Evolutionary conservation across 2,888 invertebrate species (phyloP), one percentile per base, ranked within the genome.

Genomic region (Spialia ferax): DNA sequence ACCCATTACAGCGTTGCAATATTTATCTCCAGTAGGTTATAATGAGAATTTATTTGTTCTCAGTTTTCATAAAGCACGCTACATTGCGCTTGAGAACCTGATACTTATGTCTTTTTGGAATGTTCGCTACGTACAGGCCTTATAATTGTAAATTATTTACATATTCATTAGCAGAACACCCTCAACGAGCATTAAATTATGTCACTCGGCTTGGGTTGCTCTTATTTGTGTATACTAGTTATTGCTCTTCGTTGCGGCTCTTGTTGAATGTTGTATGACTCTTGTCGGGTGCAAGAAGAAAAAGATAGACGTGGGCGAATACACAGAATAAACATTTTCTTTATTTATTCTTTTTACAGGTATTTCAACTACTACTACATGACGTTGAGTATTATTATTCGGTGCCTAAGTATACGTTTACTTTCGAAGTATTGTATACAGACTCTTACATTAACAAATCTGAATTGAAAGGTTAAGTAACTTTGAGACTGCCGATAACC

Each of bases 21-120:
- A 85, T 87, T 88, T 86, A 86, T 87, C 84, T 86, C 82, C 82
- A 84, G 83, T 81, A 82, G 79, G 79, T 78, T 79, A 82, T 87
- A 89, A 88, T 87, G 85, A 88, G 84, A 88, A 89, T 89, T 88
- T 90, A 88, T 89, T 83, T 86, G 83, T 85, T 81, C 83, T 79
- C 84, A 80, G 85, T 88, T 89, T 87, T 87, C 86, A 87, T 87
- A 87, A 87, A 86, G 83, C 82, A 80, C 79, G 76, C 77, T 74
- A 80, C 77, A 76, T 76, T 80, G 76, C 79, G 79, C 78, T 77
- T 76, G 78, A 77, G 79, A 81, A 81, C 80, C 78, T 79, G 81
- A 85, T 85, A 82, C 78, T 82, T 77, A 76, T 74, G 77, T 78
- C 74, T 77, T 81, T 84, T 84, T 77, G 77, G 78, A 74, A 78